Base-by-base conservation (phyloP, 2,113 vertebrate genomes). In the Gulo gulo region DNA sequence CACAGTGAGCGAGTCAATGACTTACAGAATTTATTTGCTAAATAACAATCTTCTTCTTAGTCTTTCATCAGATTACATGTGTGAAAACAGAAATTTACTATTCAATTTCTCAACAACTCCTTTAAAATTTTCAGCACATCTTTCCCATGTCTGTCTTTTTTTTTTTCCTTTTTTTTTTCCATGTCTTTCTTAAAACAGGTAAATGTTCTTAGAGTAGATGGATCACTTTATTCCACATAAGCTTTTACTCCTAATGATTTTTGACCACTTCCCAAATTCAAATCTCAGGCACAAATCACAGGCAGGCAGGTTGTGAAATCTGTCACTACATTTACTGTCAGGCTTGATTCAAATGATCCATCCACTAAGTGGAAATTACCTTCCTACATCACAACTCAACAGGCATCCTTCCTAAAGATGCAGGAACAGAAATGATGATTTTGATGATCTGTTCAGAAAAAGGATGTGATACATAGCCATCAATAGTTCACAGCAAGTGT, bases 261-360 rank as follows among this genome's bases (percentile, higher is more conserved):
- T 90, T 95, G 18, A 96, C 7, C 50, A 76, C 47, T 92, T 94
- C 69, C 29, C 21, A 65, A 91, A 78, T 94, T 94, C 67, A 87
- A 69, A 91, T 92, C 50, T 96, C 45, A 83, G 55, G 63, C 26
- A 87, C 95, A 97, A 97, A 96, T 97, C 90, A 80, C 34, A 84
- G 42, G 52, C 12, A 87, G 50, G 57, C 16, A 94, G 26, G 29
- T 34, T 92, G 71, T 97, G 67, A 97, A 97, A 92, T 96, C 73
- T 88, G 55, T 63, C 80, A 95, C 50, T 42, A 31, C 21, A 92
- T 96, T 96, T 90, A 97, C 84, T 95, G 29, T 50, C 42, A 81
- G 45, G 31, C 42, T 84, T 96, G 80, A 94, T 97, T 95, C 55
- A 95, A 89, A 94, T 78, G 61, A 90, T 84, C 96, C 20, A 0